Conservation (phyloP, 1,140 invertebrate genomes). For the Drosophila asahinai region DNA sequence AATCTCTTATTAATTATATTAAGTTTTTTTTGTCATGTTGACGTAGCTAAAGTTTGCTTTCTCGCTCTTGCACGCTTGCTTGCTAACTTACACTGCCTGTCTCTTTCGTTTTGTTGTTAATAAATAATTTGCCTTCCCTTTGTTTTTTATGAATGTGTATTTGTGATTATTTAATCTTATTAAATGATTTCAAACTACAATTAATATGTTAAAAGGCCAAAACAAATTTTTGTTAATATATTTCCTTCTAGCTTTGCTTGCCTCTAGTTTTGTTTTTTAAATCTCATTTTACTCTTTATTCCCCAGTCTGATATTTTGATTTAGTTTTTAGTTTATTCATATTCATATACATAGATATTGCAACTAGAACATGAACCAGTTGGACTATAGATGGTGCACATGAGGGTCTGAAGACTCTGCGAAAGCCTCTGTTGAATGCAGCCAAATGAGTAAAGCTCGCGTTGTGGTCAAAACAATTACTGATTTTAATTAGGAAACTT, state of each 20-base stretch:
- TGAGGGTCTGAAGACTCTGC: no score
- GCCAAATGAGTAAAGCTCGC: no score
- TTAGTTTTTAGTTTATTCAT: slow-evolving; percentile 39
- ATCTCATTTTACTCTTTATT: slow-evolving; percentile 12
- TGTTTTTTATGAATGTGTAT: neutral
- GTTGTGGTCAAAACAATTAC: no score
- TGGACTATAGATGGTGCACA: no score
- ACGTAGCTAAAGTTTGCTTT: slow-evolving; percentile 33
- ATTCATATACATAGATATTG: slow-evolving; percentile 20
- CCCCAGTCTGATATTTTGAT: neutral
- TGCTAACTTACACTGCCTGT: slow-evolving; percentile 3
- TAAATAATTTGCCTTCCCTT: slow-evolving; percentile 3
- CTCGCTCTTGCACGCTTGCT: slow-evolving; percentile 4
- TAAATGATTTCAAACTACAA: slow-evolving; percentile 54
- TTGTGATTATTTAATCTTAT: slow-evolving; percentile 39
- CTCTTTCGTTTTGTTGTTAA: slow-evolving; percentile 26
- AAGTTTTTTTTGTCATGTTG: slow-evolving; percentile 11
- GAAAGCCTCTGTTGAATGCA: no score
- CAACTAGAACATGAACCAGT: no score
- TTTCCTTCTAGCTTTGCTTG: slow-evolving; percentile 4
- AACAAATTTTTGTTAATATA: slow-evolving; percentile 29
- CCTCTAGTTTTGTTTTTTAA: slow-evolving; percentile 13
- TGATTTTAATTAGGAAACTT: no score
- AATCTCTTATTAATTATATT: slow-evolving; percentile 33
- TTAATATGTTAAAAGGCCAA: slow-evolving; percentile 51